Evolutionary conservation across 2,888 invertebrate genomes (phyloP), one percentile per base, ranked within the genome.

Genomic region (Lamproptera curius): DNA sequence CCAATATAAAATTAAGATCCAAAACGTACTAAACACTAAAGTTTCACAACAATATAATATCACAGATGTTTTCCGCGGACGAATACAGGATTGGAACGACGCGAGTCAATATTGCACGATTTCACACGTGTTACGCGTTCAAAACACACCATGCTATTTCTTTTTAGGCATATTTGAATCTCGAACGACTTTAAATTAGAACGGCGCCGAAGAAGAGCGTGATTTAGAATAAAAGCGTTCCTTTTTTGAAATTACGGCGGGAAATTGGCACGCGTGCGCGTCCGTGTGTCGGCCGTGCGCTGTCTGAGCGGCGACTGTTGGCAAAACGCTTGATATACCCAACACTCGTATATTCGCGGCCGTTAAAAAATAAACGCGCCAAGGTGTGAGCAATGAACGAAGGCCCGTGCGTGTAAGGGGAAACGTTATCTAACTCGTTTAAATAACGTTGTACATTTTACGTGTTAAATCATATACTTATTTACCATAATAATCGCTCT

Each of bases 351-450:
- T 83, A 80, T 84, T 81, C 79, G 78, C 79, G 64, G 71, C 70
- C 76, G 79, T 76, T 76, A 76, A 82, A 85, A 85, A 84, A 82
- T 79, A 82, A 76, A 78, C 67, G 73, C 73, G 57, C 61, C 62
- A 70, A 77, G 76, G 74, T 73, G 73, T 39, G 47, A 37, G 48
- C 67, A 79, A 77, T 75, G 80, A 80, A 78, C 76, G 78, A 78
- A 77, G 75, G 73, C 70, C 70, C 63, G 63, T 61, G 59, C 67
- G 67, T 67, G 77, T 73, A 67, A 67, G 63, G 69, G 69, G 67
- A 70, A 73, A 61, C 74, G 73, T 82, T 82, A 83, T 77, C 71
- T 76, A 76, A 78, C 67, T 57, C 52, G 55, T 55, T 46, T 11
- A 35, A 40, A n/a, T n/a, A n/a, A n/a, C n/a, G n/a, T n/a, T n/a